phyloP scores from a whole-genome alignment of 1,140 invertebrate species.

The Dendrolimus kikuchii region DNA sequence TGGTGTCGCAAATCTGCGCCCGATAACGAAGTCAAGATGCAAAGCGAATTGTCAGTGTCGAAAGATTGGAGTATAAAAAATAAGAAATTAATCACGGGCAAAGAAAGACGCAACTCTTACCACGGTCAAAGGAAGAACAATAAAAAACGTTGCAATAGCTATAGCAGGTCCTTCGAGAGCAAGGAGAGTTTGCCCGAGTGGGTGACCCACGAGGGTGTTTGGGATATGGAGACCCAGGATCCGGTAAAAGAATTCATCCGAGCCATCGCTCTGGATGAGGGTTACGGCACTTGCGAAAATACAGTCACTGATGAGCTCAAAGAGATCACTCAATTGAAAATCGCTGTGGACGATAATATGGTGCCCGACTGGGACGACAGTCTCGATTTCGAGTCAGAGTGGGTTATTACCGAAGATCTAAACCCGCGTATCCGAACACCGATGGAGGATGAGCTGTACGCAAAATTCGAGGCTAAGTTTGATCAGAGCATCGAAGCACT shows the following conservation, averaged over 20 bases:
- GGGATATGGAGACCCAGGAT: conserved; percentile 69
- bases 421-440: conserved; percentile 41
- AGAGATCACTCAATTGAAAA: conserved; percentile 34
- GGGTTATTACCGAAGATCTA: conserved; percentile 51
- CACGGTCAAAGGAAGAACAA: conserved; percentile 57
- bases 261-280: conserved; percentile 63
- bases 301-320: conserved; percentile 60
- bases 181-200: conserved; percentile 66
- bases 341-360: conserved; percentile 40
- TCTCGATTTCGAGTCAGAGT: conserved; percentile 47
- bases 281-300: conserved; percentile 69
- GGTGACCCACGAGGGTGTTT: conserved; percentile 65
- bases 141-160: conserved; percentile 55
- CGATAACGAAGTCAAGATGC: conserved; percentile 52
- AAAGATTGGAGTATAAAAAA: conserved; percentile 63
- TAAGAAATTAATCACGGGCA: conserved; percentile 45
- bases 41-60: conserved; percentile 48
- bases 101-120: conserved; percentile 62
- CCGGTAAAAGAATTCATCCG: conserved; percentile 66
- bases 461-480: conserved; percentile 78
- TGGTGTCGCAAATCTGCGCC: conserved; percentile 54
- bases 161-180: conserved; percentile 58
- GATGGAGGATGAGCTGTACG: conserved; percentile 73
- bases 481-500: conserved; percentile 77
- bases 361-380: conserved; percentile 59